Evolutionary conservation across 2,797 vertebrate genomes (phyloP).

Genomic region (Ceyx erithaca): DNA sequence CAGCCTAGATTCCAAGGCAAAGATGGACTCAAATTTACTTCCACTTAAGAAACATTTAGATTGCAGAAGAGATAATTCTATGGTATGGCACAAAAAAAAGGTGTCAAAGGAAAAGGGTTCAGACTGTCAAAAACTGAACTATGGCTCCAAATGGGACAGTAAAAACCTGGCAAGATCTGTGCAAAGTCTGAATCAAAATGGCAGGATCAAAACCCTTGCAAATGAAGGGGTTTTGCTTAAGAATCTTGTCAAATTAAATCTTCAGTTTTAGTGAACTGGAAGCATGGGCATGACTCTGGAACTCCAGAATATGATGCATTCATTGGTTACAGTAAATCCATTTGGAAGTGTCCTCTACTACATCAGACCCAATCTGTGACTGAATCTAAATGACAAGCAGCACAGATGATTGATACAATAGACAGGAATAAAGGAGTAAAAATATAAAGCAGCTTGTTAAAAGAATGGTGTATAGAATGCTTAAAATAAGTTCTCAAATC

Average conservation of each 20-base stretch:
- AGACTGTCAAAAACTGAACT: neutral
- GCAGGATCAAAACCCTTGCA: neutral
- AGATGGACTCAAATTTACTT: no score
- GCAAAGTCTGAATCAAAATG: neutral
- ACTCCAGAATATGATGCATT: neutral
- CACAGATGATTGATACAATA: neutral
- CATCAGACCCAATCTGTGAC: neutral
- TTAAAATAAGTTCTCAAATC: neutral
- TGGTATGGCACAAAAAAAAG: no score
- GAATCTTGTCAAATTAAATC: neutral
- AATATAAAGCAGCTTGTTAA: neutral
- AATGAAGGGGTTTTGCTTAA: neutral
- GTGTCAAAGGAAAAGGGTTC: neutral
- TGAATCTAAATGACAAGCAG: neutral
- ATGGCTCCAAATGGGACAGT: neutral
- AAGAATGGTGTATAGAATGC: neutral
- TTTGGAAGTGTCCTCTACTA: neutral
- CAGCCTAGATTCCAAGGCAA: no score
- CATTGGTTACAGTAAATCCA: neutral
- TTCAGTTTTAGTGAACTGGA: fast-evolving
- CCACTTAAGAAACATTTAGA: no score
- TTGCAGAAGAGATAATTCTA: no score
- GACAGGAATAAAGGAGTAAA: neutral
- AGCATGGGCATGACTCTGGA: neutral
- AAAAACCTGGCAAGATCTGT: neutral